Evolutionary conservation across 2,113 vertebrate species (phyloP).

Genomic region (Rallus limicola): DNA sequence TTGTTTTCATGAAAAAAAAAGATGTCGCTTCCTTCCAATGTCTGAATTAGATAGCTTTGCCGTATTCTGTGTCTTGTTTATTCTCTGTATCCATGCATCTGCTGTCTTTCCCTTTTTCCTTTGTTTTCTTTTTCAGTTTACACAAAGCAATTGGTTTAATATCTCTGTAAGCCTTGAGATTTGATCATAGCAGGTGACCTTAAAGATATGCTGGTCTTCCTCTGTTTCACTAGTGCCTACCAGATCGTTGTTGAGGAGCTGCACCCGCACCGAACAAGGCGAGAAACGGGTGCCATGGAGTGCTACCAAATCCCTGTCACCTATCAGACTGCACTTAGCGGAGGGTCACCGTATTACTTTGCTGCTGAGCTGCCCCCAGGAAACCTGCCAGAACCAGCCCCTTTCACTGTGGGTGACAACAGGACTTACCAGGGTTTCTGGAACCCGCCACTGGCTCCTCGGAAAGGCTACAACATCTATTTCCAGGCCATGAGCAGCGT

Average conservation of each 20-base stretch:
- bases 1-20: not conserved
- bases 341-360: conserved; percentile 92
- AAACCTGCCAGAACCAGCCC: conserved; percentile 89
- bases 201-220: not conserved
- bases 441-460: conserved; percentile 93
- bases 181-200: not conserved
- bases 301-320: conserved; percentile 93
- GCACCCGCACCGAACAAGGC: conserved; percentile 86
- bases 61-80: not conserved
- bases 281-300: conserved; percentile 87
- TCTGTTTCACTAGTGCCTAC: conserved; percentile 84
- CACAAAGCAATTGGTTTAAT: not conserved
- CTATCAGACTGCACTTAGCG: conserved; percentile 85
- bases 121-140: not conserved
- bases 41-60: not conserved
- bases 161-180: not conserved
- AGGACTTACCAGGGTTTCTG: conserved; percentile 97
- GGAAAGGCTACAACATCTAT: conserved; percentile 99
- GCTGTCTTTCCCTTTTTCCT: not conserved
- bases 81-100: not conserved
- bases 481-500: conserved; percentile 99
- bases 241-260: conserved; percentile 96
- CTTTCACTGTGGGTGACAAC: conserved; percentile 97
- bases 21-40: not conserved
- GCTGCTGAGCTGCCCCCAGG: conserved; percentile 93